These are phyloP conservation scores for Polyommatus iphigenia DNA, from an alignment of 2,888 invertebrate genomes.

Conservation along the genomic window DNA sequence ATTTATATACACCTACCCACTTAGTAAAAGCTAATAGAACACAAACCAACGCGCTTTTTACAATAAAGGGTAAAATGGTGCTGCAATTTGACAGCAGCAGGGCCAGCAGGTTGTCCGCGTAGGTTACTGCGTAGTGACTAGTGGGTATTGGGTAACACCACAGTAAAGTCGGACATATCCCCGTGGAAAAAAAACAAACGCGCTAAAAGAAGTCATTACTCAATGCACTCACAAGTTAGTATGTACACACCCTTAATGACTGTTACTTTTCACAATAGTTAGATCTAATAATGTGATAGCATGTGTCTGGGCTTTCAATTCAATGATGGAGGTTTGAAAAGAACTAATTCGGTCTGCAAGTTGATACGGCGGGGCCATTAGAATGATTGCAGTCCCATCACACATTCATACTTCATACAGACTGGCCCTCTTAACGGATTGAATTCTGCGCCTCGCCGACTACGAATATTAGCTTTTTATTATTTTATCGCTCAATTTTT, in stretches of 20 bases:
- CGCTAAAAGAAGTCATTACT: neutral
- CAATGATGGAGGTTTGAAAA: constrained; percentile 69
- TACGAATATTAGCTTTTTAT: constrained; percentile 33
- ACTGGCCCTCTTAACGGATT: constrained; percentile 69
- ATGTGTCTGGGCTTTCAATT: constrained; percentile 66
- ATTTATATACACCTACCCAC: too few relatives aligned
- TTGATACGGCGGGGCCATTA: constrained; percentile 66
- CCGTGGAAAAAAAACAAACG: neutral
- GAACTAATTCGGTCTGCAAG: constrained; percentile 70
- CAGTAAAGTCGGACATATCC: too few relatives aligned
- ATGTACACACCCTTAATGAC: constrained; percentile 16
- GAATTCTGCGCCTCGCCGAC: constrained; percentile 53
- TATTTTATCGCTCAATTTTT: constrained; percentile 15
- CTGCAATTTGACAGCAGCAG: too few relatives aligned
- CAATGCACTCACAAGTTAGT: neutral
- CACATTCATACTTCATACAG: constrained; percentile 55
- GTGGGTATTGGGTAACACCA: too few relatives aligned
- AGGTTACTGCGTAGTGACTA: too few relatives aligned
- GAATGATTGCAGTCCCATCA: constrained; percentile 69
- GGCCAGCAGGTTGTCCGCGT: too few relatives aligned
- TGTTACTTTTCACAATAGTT: constrained; percentile 33
- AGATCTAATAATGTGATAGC: constrained; percentile 35
- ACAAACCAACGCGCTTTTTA: too few relatives aligned
- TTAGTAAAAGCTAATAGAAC: too few relatives aligned
- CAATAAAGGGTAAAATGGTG: too few relatives aligned